Evolutionary conservation across 92 coral and sea anemone species (phyloP), one percentile per base, ranked within the genome.

Genomic region (Zoanthus sociatus): DNA sequence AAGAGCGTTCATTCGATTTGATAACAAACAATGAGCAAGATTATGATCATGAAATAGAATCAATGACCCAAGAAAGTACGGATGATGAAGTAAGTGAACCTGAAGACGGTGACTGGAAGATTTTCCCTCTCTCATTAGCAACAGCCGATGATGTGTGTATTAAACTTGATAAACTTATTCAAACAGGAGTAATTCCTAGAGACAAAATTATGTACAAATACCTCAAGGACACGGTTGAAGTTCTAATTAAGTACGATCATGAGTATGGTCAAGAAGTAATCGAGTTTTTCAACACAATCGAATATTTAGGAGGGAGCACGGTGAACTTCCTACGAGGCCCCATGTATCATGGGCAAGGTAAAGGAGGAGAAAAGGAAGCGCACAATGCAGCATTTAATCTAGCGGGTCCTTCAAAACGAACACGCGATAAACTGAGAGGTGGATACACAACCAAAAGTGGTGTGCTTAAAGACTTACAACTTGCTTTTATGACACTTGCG

Each of bases 371-470:
- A 70, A 84, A 82, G 71, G 88, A 33, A 46, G 77, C 87, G 50
- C 87, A 91, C 74, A 74, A 91, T 72, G 82, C 89, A 53, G 83
- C 75, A 77, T 60, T 78, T 21, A 91, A 88, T 79, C 83, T 88
- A 18, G 89, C 88, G 18, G 93, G 88, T 18, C 89, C 93, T 61
- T 90, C 89, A 66, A 91, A 88, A 79, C 79, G 54, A 77, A 91
- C 94, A 32, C 58, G 91, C 17, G 76, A 88, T n/a, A 91, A 91
- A 78, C 75, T 45, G 72, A 75, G 73, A 63, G 90, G 89, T 3
- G 89, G 89, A 15, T 91, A 91, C 83, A 87, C 93, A 56, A 87
- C 90, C 20, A 61, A 55, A 87, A 83, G 88, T 26, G 91, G 93
- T 30, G 88, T 26, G 91, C 91, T 30, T 20, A 91, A 91, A 74